phyloP scores from a whole-genome alignment of 2,797 vertebrate species.

The Macropus fuliginosus region DNA sequence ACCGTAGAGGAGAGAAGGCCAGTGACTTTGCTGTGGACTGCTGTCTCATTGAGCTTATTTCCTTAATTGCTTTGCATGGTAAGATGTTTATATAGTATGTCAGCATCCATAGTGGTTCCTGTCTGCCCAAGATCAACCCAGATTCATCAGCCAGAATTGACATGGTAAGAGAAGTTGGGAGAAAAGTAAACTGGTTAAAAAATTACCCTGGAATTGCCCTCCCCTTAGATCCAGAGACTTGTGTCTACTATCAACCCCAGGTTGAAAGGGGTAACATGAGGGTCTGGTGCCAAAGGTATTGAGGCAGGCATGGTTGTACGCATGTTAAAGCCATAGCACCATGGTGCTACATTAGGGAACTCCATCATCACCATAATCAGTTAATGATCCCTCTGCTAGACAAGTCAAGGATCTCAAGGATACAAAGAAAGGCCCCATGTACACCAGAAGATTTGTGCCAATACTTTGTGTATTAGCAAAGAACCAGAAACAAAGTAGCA shows the following conservation, averaged over 20 bases:
- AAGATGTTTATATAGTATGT: background rate
- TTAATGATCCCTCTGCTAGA: background rate
- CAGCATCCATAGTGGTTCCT: background rate
- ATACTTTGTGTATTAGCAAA: background rate
- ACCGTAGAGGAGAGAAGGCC: background rate
- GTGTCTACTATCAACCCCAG: background rate
- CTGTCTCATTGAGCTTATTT: background rate
- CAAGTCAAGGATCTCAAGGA: background rate
- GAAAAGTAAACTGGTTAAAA: background rate
- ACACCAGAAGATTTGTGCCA: background rate
- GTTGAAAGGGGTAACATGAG: background rate
- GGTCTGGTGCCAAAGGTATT: background rate
- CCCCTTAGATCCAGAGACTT: background rate
- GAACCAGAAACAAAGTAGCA: background rate
- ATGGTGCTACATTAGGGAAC: background rate
- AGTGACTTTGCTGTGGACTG: background rate
- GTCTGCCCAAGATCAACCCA: background rate
- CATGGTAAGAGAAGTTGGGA: background rate
- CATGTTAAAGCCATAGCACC: background rate
- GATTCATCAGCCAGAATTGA: background rate
- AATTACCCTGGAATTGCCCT: background rate
- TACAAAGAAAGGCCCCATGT: background rate
- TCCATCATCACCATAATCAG: background rate
- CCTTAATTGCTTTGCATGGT: background rate
- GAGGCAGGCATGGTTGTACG: background rate